Evolutionary conservation across 2,797 vertebrate species (phyloP).

Genomic region (Hippoglossus hippoglossus): DNA sequence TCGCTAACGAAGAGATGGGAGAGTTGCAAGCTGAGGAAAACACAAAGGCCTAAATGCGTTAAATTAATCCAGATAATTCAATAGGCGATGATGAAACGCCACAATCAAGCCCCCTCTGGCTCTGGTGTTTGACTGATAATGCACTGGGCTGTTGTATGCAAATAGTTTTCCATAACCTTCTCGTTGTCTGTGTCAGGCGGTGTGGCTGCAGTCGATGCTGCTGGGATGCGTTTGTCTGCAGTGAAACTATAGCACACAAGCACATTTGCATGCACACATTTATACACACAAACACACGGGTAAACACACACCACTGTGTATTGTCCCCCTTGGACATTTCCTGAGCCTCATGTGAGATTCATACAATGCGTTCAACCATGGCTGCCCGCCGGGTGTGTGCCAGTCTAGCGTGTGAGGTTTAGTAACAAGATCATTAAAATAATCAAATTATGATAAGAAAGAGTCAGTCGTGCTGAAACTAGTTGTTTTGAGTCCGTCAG

Average conservation of each 20-base stretch:
- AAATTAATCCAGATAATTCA: slow-evolving; percentile 86
- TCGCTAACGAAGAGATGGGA: slow-evolving; percentile 79
- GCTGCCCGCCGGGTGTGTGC: slow-evolving; percentile 69
- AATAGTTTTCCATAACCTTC: slow-evolving; percentile 77
- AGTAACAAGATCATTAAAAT: slow-evolving; percentile 88
- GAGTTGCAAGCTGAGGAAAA: slow-evolving; percentile 78
- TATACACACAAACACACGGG: slow-evolving; percentile 43
- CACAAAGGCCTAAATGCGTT: slow-evolving; percentile 82
- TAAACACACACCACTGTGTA: slow-evolving; percentile 66
- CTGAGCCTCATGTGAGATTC: slow-evolving; percentile 77
- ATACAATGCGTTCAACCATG: slow-evolving; percentile 77
- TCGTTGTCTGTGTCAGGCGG: slow-evolving; percentile 61
- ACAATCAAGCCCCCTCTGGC: slow-evolving; percentile 79
- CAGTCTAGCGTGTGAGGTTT: slow-evolving; percentile 75
- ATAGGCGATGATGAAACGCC: slow-evolving; percentile 82
- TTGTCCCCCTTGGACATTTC: slow-evolving; percentile 75
- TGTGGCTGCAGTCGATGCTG: slow-evolving; percentile 49
- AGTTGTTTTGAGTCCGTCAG: slow-evolving; percentile 81
- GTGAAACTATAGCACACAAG: slow-evolving; percentile 53
- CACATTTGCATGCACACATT: slow-evolving; percentile 54
- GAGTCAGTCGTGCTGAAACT: slow-evolving; percentile 82
- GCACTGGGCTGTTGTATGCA: slow-evolving; percentile 66
- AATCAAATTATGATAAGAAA: slow-evolving; percentile 87
- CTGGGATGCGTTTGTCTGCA: slow-evolving; percentile 57
- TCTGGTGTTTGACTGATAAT: slow-evolving; percentile 75